phyloP scores from a whole-genome alignment of 2,113 vertebrate species.

The Rhinogobius similis region DNA sequence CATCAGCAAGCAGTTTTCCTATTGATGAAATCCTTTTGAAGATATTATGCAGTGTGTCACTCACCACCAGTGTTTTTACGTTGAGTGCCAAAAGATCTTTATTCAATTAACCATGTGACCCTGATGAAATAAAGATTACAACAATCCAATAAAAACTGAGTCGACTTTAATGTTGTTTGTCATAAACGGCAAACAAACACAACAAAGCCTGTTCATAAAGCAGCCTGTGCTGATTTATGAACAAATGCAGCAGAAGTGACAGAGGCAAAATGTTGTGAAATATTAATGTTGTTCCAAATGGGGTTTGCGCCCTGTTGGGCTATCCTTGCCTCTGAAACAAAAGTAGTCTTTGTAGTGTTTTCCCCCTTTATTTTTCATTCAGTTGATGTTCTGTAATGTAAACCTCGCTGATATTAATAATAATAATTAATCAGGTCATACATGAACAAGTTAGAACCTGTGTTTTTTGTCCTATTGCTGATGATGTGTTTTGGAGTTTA shows the following conservation, averaged over 20 bases:
- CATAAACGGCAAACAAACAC: background rate
- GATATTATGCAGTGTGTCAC: slow-evolving; percentile 9
- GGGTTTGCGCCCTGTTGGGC: slow-evolving; percentile 30
- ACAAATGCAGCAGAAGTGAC: slow-evolving; percentile 8
- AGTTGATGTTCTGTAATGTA: background rate
- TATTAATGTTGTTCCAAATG: slow-evolving; percentile 44
- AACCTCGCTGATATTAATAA: background rate
- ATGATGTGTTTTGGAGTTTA: slow-evolving; percentile 1
- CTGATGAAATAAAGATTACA: slow-evolving; percentile 11
- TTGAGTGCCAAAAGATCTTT: slow-evolving; percentile 1
- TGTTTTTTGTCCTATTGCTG: slow-evolving; percentile 7
- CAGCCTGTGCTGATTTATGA: slow-evolving; percentile 14
- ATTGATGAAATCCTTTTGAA: background rate
- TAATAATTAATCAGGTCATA: background rate
- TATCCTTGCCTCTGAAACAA: slow-evolving; percentile 27
- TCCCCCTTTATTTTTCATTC: background rate
- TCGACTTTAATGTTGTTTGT: slow-evolving; percentile 13
- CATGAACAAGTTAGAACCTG: too few relatives aligned
- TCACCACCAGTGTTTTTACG: background rate
- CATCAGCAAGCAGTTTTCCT: slow-evolving; percentile 1
- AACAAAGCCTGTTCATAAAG: slow-evolving; percentile 4
- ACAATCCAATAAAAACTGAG: background rate
- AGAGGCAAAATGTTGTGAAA: slow-evolving; percentile 36
- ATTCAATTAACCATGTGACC: slow-evolving; percentile 14
- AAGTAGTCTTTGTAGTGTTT: slow-evolving; percentile 18